Conservation (phyloP, 1,140 invertebrate genomes). For the Anthonomus grandis region DNA sequence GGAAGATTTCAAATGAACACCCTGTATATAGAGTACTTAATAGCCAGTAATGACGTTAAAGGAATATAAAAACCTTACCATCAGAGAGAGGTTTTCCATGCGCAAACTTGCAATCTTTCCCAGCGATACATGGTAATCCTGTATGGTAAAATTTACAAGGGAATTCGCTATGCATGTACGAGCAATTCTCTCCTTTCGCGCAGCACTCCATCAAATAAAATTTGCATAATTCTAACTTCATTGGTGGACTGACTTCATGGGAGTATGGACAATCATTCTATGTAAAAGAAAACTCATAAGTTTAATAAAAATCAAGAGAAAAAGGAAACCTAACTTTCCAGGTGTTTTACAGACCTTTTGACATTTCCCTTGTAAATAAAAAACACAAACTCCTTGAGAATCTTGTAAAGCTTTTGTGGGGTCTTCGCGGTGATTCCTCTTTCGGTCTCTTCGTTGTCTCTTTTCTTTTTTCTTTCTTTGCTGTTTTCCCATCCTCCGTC, state of each 20-base stretch:
- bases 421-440: conserved; percentile 30
- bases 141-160: conserved; percentile 97
- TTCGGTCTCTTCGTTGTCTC: conserved; percentile 30
- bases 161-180: conserved; percentile 96
- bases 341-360: conserved; percentile 55
- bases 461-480: conserved; percentile 11
- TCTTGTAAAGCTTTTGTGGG: conserved; percentile 52
- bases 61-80: conserved; percentile 18
- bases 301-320: background rate
- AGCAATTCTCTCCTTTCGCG: conserved; percentile 91
- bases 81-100: conserved; percentile 81
- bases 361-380: conserved; percentile 87
- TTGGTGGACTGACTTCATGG: conserved; percentile 76
- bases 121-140: conserved; percentile 76
- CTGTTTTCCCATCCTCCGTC: conserved; percentile 19
- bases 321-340: background rate
- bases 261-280: conserved; percentile 80
- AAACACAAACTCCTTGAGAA: conserved; percentile 69
- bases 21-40: too few relatives aligned
- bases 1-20: too few relatives aligned
- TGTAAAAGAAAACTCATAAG: conserved; percentile 31
- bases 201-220: conserved; percentile 96
- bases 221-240: conserved; percentile 94
- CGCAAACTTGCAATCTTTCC: conserved; percentile 89
- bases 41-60: too few relatives aligned